Evolutionary conservation across 1,140 invertebrate species (phyloP).

Genomic region (Ruditapes philippinarum): DNA sequence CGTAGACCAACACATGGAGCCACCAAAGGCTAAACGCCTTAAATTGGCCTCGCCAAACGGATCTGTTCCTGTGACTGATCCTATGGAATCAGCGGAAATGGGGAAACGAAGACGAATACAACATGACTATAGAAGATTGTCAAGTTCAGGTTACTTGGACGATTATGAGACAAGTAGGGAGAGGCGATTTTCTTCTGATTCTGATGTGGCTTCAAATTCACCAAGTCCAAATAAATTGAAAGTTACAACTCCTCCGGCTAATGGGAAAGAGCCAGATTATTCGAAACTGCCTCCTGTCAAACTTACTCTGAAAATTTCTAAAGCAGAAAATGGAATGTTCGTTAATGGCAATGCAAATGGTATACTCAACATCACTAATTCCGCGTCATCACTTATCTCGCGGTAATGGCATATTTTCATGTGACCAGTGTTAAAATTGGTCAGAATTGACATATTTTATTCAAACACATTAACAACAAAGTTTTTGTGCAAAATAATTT

Average conservation of each 20-base stretch:
- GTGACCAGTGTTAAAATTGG: no score
- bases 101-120: conserved; percentile 82
- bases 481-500: no score
- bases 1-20: conserved; percentile 35
- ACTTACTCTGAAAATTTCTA: conserved; percentile 57
- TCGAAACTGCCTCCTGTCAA: conserved; percentile 31
- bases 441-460: no score
- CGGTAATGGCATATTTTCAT: no score
- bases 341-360: conserved; percentile 53
- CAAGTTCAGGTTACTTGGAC: conserved; percentile 85
- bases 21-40: conserved; percentile 74
- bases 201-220: conserved; percentile 72
- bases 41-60: conserved; percentile 69
- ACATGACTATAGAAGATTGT: conserved; percentile 83
- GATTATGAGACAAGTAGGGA: conserved; percentile 83
- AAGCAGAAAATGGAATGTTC: conserved; percentile 62
- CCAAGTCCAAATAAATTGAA: conserved; percentile 74
- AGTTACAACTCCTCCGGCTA: conserved; percentile 69
- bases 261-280: background rate
- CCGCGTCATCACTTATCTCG: no score
- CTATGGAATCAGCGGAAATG: conserved; percentile 79
- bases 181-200: conserved; percentile 80
- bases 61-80: conserved; percentile 59
- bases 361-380: no score
- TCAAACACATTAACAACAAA: no score